Base-by-base conservation (phyloP, 92 coral and sea anemone genomes). In the Palythoa grandiflora region DNA sequence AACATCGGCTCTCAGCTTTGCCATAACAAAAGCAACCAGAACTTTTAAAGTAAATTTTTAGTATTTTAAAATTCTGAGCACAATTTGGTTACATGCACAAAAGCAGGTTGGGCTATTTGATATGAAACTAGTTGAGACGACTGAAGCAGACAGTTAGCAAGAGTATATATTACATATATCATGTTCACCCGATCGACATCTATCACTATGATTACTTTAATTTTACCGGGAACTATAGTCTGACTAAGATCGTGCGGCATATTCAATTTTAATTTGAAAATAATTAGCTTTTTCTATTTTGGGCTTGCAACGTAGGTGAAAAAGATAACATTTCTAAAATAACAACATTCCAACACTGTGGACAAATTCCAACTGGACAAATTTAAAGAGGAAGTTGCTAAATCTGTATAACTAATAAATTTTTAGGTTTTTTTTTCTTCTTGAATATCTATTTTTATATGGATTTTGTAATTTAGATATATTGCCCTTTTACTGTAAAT, bases 381-480 rank as follows among this genome's bases (percentile, higher is more conserved):
- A 71, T 83, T 83, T 59, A 83, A 83, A 71, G 87, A 83, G 73
- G 87, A 83, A 83, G 77, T 72, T 40, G 47, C 47, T 40, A 40
- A 40, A 40, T 40, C 47, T 40, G 47, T 40, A 40, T 40, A 71
- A 70, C 75, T 72, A 72, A 72, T 72, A 36, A 72, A 39, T 72
- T 72, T 72, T 72, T 72, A 72, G 77, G 19, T n/a, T 48, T 72
- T 72, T 72, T 72, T 66, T 66, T 66, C 72, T 66, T 66, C 72
- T 66, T 72, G 77, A 72, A 16, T 72, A 72, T 72, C 77, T 72
- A 72, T 72, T 72, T 72, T 72, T 72, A 48, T 72, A 72, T 72
- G 77, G 77, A 72, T 72, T 72, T 72, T 72, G 77, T 72, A 72
- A n/a, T n/a, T n/a, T n/a, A n/a, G n/a, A n/a, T n/a, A n/a, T n/a